These are phyloP conservation scores for Ceratosolen solmsi DNA, from an alignment of 1,140 invertebrate species.

Conservation along the genomic window DNA sequence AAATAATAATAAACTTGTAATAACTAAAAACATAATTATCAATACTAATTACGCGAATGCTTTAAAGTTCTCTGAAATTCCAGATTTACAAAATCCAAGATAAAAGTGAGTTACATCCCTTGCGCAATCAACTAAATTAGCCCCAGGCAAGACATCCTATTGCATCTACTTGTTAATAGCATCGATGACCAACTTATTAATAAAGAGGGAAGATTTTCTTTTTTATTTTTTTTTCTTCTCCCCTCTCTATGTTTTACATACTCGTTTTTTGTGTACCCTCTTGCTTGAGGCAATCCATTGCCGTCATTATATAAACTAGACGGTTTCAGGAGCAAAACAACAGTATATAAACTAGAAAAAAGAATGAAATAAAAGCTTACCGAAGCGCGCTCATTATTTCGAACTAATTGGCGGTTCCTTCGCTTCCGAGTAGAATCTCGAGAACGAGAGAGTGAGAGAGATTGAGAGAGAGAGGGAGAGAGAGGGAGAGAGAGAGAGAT, in stretches of 20 bases:
- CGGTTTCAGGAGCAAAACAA: not conserved
- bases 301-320: constrained; percentile 41
- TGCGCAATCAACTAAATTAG: not conserved
- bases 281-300: constrained; percentile 64
- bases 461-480: constrained; percentile 5
- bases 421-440: constrained; percentile 53
- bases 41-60: not conserved
- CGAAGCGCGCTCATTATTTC: constrained; percentile 73
- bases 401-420: constrained; percentile 74
- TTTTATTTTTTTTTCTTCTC: constrained; percentile 17
- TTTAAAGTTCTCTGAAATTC: too few relatives aligned
- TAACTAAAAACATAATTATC: not conserved
- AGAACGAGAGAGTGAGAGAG: not conserved
- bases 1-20: not conserved
- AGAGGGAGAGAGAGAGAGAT: not conserved
- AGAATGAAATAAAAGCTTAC: constrained; percentile 62
- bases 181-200: constrained; percentile 59
- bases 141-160: constrained; percentile 41
- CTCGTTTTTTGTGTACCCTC: not conserved
- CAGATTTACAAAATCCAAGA: too few relatives aligned
- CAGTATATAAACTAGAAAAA: constrained; percentile 63
- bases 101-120: too few relatives aligned
- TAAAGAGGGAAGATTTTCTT: constrained; percentile 55
- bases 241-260: constrained; percentile 52
- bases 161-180: constrained; percentile 56